A percentile compares a stretch with the other conserved stretches of the same genome.
Evolutionary conservation across 2,888 invertebrate genomes (phyloP).

Genomic region (Coelopa pilipes): DNA sequence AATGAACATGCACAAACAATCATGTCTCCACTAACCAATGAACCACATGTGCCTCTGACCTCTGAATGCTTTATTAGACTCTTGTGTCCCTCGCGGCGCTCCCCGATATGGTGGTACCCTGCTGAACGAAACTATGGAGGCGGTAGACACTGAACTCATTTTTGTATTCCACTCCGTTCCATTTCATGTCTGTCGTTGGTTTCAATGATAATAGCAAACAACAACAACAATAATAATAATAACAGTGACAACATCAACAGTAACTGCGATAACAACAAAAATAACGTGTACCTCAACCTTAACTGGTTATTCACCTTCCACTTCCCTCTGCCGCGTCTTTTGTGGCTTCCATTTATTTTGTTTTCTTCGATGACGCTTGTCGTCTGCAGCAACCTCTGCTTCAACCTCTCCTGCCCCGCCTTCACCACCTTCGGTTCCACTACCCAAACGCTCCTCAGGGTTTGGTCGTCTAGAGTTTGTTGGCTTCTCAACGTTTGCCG

Average conservation of each 20-base stretch:
- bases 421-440: background rate
- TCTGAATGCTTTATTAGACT: too few relatives aligned
- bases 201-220: conserved; percentile 14
- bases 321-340: conserved; percentile 6
- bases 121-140: too few relatives aligned
- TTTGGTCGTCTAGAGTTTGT: conserved; percentile 43
- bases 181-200: too few relatives aligned
- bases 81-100: too few relatives aligned
- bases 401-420: background rate
- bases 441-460: background rate
- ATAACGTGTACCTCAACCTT: background rate
- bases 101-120: too few relatives aligned
- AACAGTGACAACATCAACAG: background rate
- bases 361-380: conserved; percentile 27
- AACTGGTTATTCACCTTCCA: conserved; percentile 37
- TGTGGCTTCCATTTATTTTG: conserved; percentile 2
- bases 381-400: conserved; percentile 4
- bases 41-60: too few relatives aligned
- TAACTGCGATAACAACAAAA: background rate
- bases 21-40: too few relatives aligned
- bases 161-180: too few relatives aligned
- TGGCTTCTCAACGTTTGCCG: conserved; percentile 41
- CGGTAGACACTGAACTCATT: too few relatives aligned
- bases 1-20: too few relatives aligned
- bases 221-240: background rate